Conservation (phyloP, 2,888 invertebrate species). For the Drosophila kokeensis region DNA sequence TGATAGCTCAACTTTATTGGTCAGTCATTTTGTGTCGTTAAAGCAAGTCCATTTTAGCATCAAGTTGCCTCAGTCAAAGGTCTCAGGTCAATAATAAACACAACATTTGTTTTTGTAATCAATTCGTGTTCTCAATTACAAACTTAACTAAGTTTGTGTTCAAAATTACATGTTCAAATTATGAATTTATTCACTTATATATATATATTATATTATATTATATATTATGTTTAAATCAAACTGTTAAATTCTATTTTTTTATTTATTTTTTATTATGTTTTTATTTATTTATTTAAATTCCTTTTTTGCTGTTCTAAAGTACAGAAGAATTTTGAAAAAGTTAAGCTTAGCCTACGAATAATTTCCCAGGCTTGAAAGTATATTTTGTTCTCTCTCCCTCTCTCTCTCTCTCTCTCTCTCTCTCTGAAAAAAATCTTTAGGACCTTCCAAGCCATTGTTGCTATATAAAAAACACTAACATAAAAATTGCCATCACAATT, state of each 20-base stretch:
- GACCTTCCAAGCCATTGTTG: too few relatives aligned
- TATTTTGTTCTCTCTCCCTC: background rate
- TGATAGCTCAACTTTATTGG: slow-evolving; percentile 13
- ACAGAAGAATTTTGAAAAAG: background rate
- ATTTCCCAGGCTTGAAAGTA: background rate
- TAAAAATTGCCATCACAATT: slow-evolving; percentile 12
- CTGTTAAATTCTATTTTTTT: background rate
- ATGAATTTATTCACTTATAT: background rate
- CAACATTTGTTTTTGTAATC: background rate
- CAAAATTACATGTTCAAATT: background rate
- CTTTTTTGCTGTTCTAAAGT: background rate
- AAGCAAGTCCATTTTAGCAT: background rate
- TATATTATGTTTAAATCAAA: accelerated
- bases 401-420: too few relatives aligned
- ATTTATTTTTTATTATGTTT: background rate
- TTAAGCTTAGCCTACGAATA: background rate
- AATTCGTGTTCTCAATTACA: background rate
- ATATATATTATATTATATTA: too few relatives aligned
- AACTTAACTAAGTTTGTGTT: background rate
- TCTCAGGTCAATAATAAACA: background rate
- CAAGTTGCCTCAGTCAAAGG: background rate
- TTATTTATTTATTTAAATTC: background rate
- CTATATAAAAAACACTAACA: background rate
- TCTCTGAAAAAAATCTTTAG: background rate
- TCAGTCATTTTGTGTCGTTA: background rate